These are phyloP conservation scores for Amblyjoppa fuscipennis DNA, from an alignment of 2,888 invertebrate genomes.

Conservation along the genomic window DNA sequence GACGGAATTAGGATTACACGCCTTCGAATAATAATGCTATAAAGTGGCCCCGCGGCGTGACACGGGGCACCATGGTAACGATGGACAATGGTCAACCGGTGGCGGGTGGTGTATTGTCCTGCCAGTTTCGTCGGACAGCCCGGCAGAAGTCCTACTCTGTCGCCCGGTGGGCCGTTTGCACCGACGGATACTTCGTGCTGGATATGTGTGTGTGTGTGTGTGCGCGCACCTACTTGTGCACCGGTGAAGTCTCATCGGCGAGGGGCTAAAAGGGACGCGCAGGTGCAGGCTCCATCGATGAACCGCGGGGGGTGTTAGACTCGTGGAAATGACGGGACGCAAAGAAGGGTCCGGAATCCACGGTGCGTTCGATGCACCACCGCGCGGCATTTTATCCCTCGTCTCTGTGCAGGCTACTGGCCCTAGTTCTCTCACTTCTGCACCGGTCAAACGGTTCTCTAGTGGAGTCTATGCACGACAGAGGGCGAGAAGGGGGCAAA, in stretches of 20 bases:
- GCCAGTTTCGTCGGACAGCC: slow-evolving; percentile 74
- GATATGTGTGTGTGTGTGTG: not conserved
- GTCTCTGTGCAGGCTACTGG: not conserved
- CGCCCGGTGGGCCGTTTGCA: slow-evolving; percentile 20
- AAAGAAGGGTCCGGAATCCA: slow-evolving; percentile 20
- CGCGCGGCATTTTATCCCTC: not conserved
- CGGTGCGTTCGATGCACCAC: slow-evolving; percentile 1
- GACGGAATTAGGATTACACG: slow-evolving; percentile 79
- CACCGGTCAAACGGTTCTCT: not conserved
- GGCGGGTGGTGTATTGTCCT: slow-evolving; percentile 80
- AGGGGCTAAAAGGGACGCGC: slow-evolving; percentile 51
- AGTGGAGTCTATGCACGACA: not conserved
- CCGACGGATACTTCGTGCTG: not conserved
- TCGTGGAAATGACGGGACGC: slow-evolving; percentile 50
- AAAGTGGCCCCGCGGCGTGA: slow-evolving; percentile 73
- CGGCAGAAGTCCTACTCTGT: slow-evolving; percentile 45
- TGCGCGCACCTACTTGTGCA: slow-evolving; percentile 22
- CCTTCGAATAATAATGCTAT: slow-evolving; percentile 77
- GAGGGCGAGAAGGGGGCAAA: not conserved
- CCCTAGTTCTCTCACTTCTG: not conserved
- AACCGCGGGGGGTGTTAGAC: slow-evolving; percentile 46
- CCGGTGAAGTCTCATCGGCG: slow-evolving; percentile 5
- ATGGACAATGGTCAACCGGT: slow-evolving; percentile 80
- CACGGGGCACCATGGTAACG: slow-evolving; percentile 70
- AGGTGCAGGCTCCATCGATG: slow-evolving; percentile 62